Evolutionary conservation across 2,113 vertebrate species (phyloP), one percentile per base, ranked within the genome.

Genomic region (Cyprinus carpio): DNA sequence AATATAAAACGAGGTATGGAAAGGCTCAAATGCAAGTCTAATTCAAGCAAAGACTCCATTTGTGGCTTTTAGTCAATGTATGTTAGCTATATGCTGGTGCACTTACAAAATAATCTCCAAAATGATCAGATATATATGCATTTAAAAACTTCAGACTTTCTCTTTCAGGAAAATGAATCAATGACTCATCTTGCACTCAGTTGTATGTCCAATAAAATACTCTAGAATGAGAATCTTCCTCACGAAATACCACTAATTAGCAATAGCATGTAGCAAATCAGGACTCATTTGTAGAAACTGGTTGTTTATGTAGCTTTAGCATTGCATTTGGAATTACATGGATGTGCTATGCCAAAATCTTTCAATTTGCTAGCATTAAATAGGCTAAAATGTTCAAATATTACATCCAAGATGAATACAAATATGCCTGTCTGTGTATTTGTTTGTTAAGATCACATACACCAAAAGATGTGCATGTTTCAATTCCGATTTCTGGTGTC

Each of bases 81-180:
- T 74, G 71, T 43, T 43, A 6, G 71, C 46, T 51, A 51, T 54
- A 75, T 51, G 74, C 74, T 75, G 74, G 74, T 75, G 46, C 51
- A 15, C 13, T 51, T 25, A 3, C 9, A 25, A 25, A 67, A 43
- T 6, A 69, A 34, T 18, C 9, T 40, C 34, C 34, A n/a, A 13
- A n/a, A 74, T 25, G 37, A 75, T 51, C 74, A 27, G 2, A n/a
- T 23, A 40, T 1, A 49, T 51, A 20, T 54, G 74, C 46, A 27
- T 75, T 75, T 75, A 75, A 54, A 75, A 29, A 49, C 9, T 40
- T n/a, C 18, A 51, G 12, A 49, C 43, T 11, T 49, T 25, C 72
- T 46, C 20, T n/a, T 46, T 18, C 11, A 31, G 25, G 11, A 67
- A 67, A 67, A 31, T 13, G 2, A 67, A 49, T 5, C 46, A 13